Conservation (phyloP, 92 coral and sea anemone species). For the Zoanthus sansibaricus region DNA sequence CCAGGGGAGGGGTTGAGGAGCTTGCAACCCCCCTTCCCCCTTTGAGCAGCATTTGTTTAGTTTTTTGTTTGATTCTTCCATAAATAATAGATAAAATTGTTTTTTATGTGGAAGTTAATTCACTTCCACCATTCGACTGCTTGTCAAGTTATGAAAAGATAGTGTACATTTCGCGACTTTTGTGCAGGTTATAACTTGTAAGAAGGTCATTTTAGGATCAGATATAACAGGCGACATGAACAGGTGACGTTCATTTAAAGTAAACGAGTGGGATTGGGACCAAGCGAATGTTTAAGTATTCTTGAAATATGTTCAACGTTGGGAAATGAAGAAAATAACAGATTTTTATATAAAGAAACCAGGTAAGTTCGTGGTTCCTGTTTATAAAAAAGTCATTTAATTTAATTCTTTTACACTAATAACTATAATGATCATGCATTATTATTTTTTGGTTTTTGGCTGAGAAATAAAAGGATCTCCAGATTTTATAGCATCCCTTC, state of each 20-base stretch:
- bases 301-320: no score
- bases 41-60: no score
- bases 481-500: constrained; percentile 40
- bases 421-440: background rate
- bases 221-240: constrained; percentile 25
- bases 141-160: constrained; percentile 21
- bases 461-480: constrained; percentile 50
- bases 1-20: no score
- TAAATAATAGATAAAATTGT: background rate
- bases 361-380: constrained; percentile 28
- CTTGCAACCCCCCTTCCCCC: no score
- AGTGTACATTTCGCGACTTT: constrained; percentile 15
- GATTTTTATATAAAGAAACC: constrained; percentile 31
- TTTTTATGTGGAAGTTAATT: constrained; percentile 15
- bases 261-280: constrained; percentile 43
- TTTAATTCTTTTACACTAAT: constrained; percentile 1
- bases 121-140: constrained; percentile 44
- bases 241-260: constrained; percentile 37
- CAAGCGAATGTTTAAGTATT: constrained; percentile 4
- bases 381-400: constrained; percentile 24
- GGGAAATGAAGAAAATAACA: constrained; percentile 10
- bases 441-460: constrained; percentile 33
- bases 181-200: background rate
- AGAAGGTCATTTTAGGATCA: background rate
- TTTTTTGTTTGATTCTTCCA: no score